Base-by-base conservation (phyloP, 1,140 invertebrate genomes). In the Procambarus clarkii region DNA sequence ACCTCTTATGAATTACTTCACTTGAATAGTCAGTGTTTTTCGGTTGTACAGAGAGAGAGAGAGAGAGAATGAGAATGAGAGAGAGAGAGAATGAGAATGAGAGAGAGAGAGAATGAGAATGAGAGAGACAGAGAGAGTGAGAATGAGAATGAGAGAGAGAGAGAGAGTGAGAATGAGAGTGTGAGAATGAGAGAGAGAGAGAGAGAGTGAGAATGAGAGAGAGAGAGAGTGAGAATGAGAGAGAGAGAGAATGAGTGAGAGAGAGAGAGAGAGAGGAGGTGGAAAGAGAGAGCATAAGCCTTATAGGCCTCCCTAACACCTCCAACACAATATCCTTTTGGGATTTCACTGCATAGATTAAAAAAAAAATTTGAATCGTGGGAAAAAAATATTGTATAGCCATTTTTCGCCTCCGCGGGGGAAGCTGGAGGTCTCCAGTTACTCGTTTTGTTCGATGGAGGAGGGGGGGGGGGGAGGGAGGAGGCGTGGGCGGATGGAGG, bases 401-500 rank as follows among this genome's bases (percentile, higher is more conserved):
- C 24, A 74, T 74, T 74, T 74, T 74, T 34, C 69, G 21, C 24
- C 3, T 69, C 69, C 69, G 0, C 24, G 24, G 69, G 69, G 69
- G 24, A 9, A 15, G 69, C 7, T 34, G 34, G 24, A 34, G 69
- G 69, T 74, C n/a, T 74, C 69, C 15, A 34, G 24, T 74, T 74
- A 74, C 69, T 74, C 7, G 69, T 74, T 74, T 74, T 74, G 69
- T 74, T 74, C 45, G 48, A 4, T 15, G 45, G 24, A 34, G 15
- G 8, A 13, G 79, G 5, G 13, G 79, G 48, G 3, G 60, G 81
- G 60, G 45, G 81, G 0, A 34, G 21, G 81, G 18, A 69, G 50
- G 18, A 48, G 77, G 77, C 81, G 60, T 21, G 81, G 60, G 60
- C 45, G 81, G 81, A 54, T 69, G 24, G 81, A 18, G 80, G 34